Evolutionary conservation across 2,888 invertebrate genomes (phyloP).

Genomic region (Eucera pruinosa): DNA sequence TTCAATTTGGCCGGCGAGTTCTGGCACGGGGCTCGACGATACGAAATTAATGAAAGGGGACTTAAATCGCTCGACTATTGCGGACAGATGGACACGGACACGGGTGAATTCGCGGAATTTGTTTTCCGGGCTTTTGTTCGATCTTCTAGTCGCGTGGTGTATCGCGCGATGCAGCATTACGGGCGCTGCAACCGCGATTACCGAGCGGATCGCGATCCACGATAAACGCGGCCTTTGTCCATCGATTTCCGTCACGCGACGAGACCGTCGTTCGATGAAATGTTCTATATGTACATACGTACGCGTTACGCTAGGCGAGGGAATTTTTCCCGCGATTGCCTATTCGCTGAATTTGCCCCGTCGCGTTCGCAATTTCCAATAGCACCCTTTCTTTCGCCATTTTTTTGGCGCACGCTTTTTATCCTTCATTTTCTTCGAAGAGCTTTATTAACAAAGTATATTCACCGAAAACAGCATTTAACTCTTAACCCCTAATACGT

Average conservation of each 20-base stretch:
- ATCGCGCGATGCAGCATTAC: constrained; percentile 11
- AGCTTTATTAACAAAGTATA: too few relatives aligned
- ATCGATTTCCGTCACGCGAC: constrained; percentile 42
- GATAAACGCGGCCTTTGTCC: constrained; percentile 35
- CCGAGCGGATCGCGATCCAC: constrained; percentile 8
- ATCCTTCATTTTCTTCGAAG: too few relatives aligned
- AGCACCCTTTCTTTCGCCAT: not conserved
- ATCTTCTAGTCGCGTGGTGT: constrained; percentile 15
- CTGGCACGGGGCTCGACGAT: too few relatives aligned
- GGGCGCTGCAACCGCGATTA: constrained; percentile 17
- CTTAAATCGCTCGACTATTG: not conserved
- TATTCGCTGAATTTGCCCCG: not conserved
- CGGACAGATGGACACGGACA: not conserved
- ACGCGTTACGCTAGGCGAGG: not conserved
- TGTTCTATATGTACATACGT: too few relatives aligned
- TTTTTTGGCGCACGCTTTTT: too few relatives aligned
- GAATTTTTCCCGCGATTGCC: not conserved
- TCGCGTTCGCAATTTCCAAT: not conserved
- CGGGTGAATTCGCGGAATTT: constrained; percentile 17
- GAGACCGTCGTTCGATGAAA: constrained; percentile 27
- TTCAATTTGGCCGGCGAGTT: too few relatives aligned
- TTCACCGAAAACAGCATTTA: too few relatives aligned
- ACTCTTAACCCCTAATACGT: too few relatives aligned
- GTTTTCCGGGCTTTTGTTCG: constrained; percentile 5
- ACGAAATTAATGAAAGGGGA: too few relatives aligned